Base-by-base conservation (phyloP, 1,140 invertebrate genomes). In the Pinna nobilis region DNA sequence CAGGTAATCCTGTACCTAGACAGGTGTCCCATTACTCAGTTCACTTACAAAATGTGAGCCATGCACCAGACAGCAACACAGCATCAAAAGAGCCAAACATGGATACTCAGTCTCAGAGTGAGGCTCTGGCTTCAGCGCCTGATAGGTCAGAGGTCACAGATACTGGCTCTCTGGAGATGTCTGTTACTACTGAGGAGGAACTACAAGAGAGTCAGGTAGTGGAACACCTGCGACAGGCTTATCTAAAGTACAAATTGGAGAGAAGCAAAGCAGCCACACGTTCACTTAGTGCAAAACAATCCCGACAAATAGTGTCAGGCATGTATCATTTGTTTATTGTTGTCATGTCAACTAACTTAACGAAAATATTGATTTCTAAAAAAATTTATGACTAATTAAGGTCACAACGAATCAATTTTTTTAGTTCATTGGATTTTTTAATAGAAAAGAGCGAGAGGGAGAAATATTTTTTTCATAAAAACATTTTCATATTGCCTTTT, bases 121-220 rank as follows among this genome's bases (percentile, higher is more conserved):
- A 18, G 15, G 55, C n/a, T 30, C 6, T 30, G 23, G 55, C 33
- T n/a, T 35, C 55, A 11, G 32, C n/a, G 7, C 2, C 15, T 59
- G 55, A 33, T 35, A 25, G 30, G 32, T 59, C n/a, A n/a, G n/a
- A n/a, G n/a, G n/a, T n/a, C n/a, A 59, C n/a, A 20, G 30, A 11
- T n/a, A 33, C 18, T 2, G 28, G 33, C 30, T 30, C 33, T n/a
- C 18, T 18, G 33, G 55, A 33, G 37, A 20, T 35, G 23, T 35
- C 30, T 18, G 15, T 59, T 20, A n/a, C 23, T 11, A 33, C 33
- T 59, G 55, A 59, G 55, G 55, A 59, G 0, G 55, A 59, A 33
- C 30, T 59, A 13, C 55, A 59, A 33, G 55, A 59, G 30, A 59
- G 55, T 35, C 55, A 59, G 55, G 55, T 59, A 4, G 55, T 59